Base-by-base conservation (phyloP, 2,797 vertebrate species). In the Alosa sapidissima region DNA sequence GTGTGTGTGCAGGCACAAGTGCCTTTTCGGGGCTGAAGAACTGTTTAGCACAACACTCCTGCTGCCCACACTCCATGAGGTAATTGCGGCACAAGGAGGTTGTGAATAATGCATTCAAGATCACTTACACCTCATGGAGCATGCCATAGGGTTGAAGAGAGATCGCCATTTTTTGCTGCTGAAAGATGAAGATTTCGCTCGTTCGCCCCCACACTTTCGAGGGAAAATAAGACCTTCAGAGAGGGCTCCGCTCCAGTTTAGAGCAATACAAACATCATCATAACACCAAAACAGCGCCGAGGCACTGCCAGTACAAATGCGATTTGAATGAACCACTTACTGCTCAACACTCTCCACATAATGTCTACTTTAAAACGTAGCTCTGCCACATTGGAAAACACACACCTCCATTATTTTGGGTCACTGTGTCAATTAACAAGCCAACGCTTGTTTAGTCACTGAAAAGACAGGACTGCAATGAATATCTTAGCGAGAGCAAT, bases 21-120 rank as follows among this genome's bases (percentile, higher is more conserved):
- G 92, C 82, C 93, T 90, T 90, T 85, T 78, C 41, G 41, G 87
- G 85, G 86, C 88, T 84, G 87, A 89, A 91, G 91, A 93, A 91
- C 84, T 92, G 92, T 94, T 95, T 93, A 91, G 93, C 91, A 93
- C 92, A 94, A 94, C 94, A 93, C 91, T 92, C 83, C 55, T 89
- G 90, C 55, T 89, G 90, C 91, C 90, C 91, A 89, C 90, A 86
- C 92, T 93, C 90, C 88, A 90, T 92, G 91, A 90, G 84, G 91
- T 94, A 95, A 95, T 92, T 92, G 93, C 89, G 91, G 92, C 92
- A 92, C 93, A 91, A 94, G 89, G 92, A 91, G 93, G 94, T 94
- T 91, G 94, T 95, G 93, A 94, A 95, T 95, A 94, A 95, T 96
- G 92, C 92, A 95, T 94, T 94, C 89, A 93, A 94, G 94, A 95